Percentiles rank a stretch among this genome's conserved stretches.
These are phyloP conservation scores for Linhomoeus sp. DNA, from an alignment of 2,888 invertebrate species.

Conservation along the genomic window DNA sequence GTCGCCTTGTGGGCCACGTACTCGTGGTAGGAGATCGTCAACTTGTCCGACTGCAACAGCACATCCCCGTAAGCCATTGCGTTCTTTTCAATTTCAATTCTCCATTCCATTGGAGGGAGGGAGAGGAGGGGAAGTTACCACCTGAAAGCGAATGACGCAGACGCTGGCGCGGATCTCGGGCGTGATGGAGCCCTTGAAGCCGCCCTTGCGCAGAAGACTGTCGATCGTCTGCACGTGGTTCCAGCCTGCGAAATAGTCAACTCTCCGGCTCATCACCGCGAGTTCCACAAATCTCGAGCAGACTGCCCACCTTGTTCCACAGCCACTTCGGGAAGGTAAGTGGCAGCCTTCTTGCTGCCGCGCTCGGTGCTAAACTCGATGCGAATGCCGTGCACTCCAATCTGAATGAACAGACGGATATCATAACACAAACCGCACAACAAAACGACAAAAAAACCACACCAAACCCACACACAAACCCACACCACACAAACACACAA, in stretches of 20 bases:
- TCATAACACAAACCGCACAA: not conserved
- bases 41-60: conserved; percentile 3
- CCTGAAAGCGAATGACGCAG: conserved; percentile 35
- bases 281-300: not conserved
- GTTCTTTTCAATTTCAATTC: too few relatives aligned
- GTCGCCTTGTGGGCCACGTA: conserved; percentile 1
- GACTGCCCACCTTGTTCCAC: conserved; percentile 67
- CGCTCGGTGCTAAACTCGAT: conserved; percentile 87
- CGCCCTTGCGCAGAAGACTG: conserved; percentile 85
- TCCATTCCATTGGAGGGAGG: too few relatives aligned
- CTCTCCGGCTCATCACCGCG: not conserved
- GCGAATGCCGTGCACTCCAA: conserved; percentile 81
- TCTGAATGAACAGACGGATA: too few relatives aligned
- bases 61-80: too few relatives aligned
- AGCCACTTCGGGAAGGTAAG: conserved; percentile 93
- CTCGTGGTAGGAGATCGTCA: conserved; percentile 6
- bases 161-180: conserved; percentile 45
- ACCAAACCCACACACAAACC: too few relatives aligned
- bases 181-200: conserved; percentile 71
- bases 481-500: too few relatives aligned
- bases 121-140: too few relatives aligned
- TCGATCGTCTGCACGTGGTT: conserved; percentile 95
- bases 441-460: conserved; percentile 2
- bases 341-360: conserved; percentile 81
- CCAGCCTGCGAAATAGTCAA: conserved; percentile 54